A percentile compares a stretch with the other conserved stretches of the same genome.
Conservation (phyloP, 2,113 vertebrate species). For the Fregetta grallaria region DNA sequence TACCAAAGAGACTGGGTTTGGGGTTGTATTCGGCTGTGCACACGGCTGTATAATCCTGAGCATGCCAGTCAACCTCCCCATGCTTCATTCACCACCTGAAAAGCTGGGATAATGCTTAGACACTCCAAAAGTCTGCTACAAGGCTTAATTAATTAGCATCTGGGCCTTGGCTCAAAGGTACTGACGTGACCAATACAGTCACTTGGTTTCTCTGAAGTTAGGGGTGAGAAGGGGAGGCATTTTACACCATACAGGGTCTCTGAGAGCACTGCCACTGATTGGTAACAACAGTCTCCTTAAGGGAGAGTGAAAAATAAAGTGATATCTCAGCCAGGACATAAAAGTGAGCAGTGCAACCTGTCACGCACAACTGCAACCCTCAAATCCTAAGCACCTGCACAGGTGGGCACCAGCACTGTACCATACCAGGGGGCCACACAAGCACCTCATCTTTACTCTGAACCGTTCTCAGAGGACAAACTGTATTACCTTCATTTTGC, state of each 20-base stretch:
- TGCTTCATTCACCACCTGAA: background rate
- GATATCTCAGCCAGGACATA: background rate
- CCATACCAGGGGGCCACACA: background rate
- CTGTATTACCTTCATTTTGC: background rate
- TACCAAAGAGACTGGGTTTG: background rate
- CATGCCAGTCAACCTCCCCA: background rate
- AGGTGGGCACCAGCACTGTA: background rate
- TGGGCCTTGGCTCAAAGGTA: background rate
- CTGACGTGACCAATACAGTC: background rate
- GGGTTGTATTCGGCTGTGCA: background rate
- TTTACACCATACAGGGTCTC: background rate
- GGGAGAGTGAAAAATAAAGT: background rate
- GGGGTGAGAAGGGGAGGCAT: background rate
- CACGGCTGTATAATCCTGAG: background rate
- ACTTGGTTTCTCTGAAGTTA: background rate
- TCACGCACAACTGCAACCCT: background rate
- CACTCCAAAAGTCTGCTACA: background rate
- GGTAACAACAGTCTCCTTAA: background rate
- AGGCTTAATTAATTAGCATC: background rate
- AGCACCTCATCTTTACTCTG: background rate
- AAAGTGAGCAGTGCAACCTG: background rate
- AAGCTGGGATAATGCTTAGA: background rate
- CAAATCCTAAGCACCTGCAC: background rate
- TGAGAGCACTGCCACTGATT: rapidly evolving
- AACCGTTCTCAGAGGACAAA: background rate